A percentile compares a stretch with the other conserved stretches of the same genome.
Evolutionary conservation across 92 coral and sea anemone genomes (phyloP).

Genomic region (Epizoanthus scotinus): DNA sequence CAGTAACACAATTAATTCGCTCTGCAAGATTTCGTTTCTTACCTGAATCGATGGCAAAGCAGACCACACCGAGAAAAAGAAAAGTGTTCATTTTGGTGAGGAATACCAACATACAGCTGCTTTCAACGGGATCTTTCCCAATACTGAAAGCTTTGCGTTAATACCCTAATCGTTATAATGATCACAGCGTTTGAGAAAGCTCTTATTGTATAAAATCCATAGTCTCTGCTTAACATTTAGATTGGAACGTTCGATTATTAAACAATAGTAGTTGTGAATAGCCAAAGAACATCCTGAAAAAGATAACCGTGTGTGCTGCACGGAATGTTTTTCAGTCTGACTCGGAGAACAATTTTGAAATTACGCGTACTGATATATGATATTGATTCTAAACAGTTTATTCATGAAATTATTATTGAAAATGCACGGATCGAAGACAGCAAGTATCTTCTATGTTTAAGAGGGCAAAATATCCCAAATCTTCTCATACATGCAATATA

Average conservation of each 20-base stretch:
- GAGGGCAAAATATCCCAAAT: too few species aligned
- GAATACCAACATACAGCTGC: background rate
- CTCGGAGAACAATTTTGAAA: background rate
- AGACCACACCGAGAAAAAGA: background rate
- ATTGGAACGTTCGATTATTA: background rate
- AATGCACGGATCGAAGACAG: background rate
- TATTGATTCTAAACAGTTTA: background rate
- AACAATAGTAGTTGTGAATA: background rate
- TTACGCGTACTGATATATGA: background rate
- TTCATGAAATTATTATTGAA: background rate
- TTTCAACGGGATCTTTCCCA: background rate
- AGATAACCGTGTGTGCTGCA: too few species aligned
- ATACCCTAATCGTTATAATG: background rate
- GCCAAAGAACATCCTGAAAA: background rate
- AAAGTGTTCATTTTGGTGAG: background rate
- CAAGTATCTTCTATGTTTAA: too few species aligned
- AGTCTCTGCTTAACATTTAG: background rate
- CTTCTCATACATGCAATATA: too few species aligned
- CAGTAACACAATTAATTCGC: background rate
- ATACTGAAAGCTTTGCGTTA: background rate
- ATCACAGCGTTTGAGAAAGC: background rate
- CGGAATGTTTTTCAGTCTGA: too few species aligned
- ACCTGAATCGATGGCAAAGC: background rate
- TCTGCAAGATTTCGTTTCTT: background rate
- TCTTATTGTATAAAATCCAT: background rate